Percentiles rank a stretch among this genome's conserved stretches.
Evolutionary conservation across 2,797 vertebrate genomes (phyloP).

Genomic region (Rachycentron canadum): DNA sequence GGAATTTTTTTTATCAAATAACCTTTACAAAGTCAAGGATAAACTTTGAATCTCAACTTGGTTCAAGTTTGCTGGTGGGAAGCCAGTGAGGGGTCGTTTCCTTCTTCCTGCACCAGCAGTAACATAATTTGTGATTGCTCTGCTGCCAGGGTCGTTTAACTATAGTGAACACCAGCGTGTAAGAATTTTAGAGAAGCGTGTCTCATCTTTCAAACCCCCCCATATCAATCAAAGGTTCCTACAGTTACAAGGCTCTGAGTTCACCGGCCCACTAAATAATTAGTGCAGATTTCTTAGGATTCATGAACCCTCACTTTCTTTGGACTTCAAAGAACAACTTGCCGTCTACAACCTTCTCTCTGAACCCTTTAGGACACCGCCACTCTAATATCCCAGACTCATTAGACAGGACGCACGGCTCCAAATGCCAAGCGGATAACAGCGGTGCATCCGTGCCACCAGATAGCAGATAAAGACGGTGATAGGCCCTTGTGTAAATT

Average conservation of each 20-base stretch:
- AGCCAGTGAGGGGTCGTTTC: neutral
- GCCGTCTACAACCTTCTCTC: conserved; percentile 15
- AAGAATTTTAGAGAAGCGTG: neutral
- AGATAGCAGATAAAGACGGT: conserved; percentile 69
- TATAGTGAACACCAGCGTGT: neutral
- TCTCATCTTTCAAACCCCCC: conserved; percentile 17
- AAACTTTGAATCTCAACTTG: neutral
- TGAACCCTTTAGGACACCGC: conserved; percentile 42
- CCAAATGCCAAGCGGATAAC: conserved; percentile 71
- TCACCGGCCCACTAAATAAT: conserved; percentile 48
- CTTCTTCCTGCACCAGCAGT: neutral
- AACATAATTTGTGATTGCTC: neutral
- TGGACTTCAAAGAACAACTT: conserved; percentile 53
- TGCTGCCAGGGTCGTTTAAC: neutral
- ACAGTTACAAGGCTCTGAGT: conserved; percentile 17
- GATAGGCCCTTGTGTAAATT: conserved; percentile 67
- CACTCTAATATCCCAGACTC: conserved; percentile 61
- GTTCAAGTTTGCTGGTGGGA: neutral
- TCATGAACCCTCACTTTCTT: conserved; percentile 20
- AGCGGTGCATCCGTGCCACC: conserved; percentile 29
- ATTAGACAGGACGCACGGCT: conserved; percentile 64
- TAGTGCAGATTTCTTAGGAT: conserved; percentile 42
- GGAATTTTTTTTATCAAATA: neutral
- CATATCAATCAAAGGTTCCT: conserved; percentile 19
- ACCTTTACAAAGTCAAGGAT: neutral